A percentile compares a stretch with the other conserved stretches of the same genome.
phyloP scores from a whole-genome alignment of 2,113 vertebrate species.

The Gadus chalcogrammus region DNA sequence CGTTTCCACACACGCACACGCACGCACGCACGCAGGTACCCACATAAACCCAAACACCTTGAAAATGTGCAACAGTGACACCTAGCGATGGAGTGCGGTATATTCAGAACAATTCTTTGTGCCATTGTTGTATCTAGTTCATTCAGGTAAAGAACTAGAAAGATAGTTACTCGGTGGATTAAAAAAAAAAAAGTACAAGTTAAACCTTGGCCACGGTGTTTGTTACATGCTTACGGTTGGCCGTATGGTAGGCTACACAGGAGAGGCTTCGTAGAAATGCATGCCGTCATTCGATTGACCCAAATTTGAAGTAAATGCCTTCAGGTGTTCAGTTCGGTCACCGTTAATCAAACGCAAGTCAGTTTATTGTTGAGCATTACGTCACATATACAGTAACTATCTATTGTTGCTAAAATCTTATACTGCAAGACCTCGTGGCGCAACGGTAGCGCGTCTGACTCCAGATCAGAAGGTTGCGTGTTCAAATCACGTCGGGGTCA shows the following conservation, averaged over 20 bases:
- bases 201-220: no score
- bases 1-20: neutral
- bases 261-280: neutral
- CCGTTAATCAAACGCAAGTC: no score
- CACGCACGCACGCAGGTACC: neutral
- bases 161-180: neutral
- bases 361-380: neutral
- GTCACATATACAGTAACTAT: neutral
- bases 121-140: no score
- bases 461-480: constrained; percentile 45
- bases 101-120: no score
- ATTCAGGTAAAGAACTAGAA: neutral
- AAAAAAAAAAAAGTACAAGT: no score
- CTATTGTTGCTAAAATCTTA: neutral
- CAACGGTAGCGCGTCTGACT: constrained; percentile 37
- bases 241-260: no score
- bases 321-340: no score
- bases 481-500: constrained; percentile 37
- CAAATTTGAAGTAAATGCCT: no score
- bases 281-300: neutral
- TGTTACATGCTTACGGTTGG: no score
- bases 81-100: no score
- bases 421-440: constrained; percentile 28
- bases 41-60: neutral
- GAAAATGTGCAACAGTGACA: neutral